Conservation (phyloP, 2,113 vertebrate genomes). For the Elephantulus edwardii region DNA sequence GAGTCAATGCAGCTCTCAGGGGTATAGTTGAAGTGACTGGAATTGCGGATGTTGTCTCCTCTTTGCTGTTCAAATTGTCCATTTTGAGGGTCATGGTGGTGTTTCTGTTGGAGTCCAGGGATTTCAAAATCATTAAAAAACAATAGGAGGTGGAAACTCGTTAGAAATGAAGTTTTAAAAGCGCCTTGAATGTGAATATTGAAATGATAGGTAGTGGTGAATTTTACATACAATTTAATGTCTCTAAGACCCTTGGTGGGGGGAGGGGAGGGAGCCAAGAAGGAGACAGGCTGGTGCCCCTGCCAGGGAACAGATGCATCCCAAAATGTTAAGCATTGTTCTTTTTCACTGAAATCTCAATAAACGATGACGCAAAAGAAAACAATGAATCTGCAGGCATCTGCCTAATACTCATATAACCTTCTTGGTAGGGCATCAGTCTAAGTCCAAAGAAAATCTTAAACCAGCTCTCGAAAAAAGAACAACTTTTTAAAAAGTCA, state of each 20-base stretch:
- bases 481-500: neutral
- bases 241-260: neutral
- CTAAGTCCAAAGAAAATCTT: neutral
- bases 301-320: neutral
- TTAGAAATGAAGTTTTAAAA: slow-evolving; percentile 31
- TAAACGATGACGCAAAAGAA: neutral
- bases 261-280: neutral
- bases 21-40: neutral
- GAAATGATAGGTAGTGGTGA: neutral
- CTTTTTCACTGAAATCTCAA: neutral
- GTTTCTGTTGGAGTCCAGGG: slow-evolving; percentile 45
- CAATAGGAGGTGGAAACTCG: neutral
- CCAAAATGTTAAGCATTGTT: neutral
- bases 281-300: neutral
- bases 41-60: neutral
- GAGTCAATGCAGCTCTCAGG: slow-evolving; percentile 57
- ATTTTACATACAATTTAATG: neutral
- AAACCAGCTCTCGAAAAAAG: neutral
- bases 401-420: neutral
- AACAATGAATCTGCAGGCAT: neutral
- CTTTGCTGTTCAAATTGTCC: neutral
- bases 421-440: neutral
- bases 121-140: neutral
- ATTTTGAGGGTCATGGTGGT: neutral
- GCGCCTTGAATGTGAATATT: neutral